phyloP scores from a whole-genome alignment of 30 jellyfish, hydroid and myxozoan species.

The Cassiopea andromeda region DNA sequence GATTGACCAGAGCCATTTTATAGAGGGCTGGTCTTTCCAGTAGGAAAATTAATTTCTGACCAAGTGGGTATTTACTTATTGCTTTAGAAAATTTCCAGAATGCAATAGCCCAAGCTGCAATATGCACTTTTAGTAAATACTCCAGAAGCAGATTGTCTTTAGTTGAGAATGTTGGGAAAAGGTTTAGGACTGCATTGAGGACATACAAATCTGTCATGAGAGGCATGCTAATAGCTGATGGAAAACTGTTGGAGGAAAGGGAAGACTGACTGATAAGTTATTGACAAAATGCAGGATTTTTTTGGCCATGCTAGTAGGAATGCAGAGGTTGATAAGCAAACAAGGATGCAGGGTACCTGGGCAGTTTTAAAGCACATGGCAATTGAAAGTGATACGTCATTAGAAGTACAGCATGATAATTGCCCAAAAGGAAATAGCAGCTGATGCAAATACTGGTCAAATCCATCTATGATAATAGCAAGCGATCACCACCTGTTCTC shows the following conservation, averaged over 20 bases:
- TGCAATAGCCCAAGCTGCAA: neutral
- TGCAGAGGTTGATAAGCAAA: conserved; percentile 29
- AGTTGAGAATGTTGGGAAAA: conserved; percentile 4
- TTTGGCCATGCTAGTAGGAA: conserved; percentile 65
- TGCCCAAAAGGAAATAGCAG: conserved; percentile 48
- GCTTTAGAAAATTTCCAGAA: neutral
- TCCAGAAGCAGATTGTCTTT: conserved; percentile 17
- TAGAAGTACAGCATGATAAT: conserved; percentile 49
- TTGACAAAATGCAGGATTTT: conserved; percentile 52
- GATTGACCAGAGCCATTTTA: conserved; percentile 8
- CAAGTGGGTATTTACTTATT: conserved; percentile 24
- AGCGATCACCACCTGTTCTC: conserved; percentile 37
- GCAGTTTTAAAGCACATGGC: conserved; percentile 61
- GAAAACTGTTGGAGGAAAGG: conserved; percentile 54
- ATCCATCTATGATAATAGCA: conserved; percentile 30
- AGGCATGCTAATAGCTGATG: conserved; percentile 24
- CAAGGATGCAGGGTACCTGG: conserved; percentile 33
- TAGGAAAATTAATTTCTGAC: neutral
- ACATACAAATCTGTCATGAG: conserved; percentile 18
- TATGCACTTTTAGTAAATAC: conserved; percentile 17
- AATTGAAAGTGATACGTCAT: conserved; percentile 16
- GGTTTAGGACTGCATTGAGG: conserved; percentile 48
- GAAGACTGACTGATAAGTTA: conserved; percentile 50
- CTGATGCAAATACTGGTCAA: conserved; percentile 63
- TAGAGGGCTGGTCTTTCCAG: conserved; percentile 17